Percentiles rank a stretch among this genome's conserved stretches.
phyloP scores from a whole-genome alignment of 2,888 invertebrate genomes.

The Leucania comma region DNA sequence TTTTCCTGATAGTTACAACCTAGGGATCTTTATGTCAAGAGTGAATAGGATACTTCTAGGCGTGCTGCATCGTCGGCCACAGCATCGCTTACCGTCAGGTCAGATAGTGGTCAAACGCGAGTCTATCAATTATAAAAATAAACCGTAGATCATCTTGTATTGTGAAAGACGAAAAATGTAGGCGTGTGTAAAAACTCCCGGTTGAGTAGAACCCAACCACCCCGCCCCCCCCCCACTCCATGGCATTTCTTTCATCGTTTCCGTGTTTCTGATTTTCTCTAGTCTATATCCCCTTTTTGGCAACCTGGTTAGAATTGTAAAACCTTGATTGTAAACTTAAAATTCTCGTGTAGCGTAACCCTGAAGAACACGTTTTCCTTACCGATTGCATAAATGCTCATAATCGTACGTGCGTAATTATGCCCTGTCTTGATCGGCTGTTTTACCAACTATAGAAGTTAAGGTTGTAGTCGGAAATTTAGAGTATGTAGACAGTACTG shows the following conservation, averaged over 20 bases:
- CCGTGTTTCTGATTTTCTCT: too few relatives aligned
- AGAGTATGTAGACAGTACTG: not conserved
- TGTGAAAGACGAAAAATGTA: not conserved
- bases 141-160: not conserved
- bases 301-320: not conserved
- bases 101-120: too few relatives aligned
- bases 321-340: conserved; percentile 3
- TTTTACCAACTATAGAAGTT: conserved; percentile 12
- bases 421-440: conserved; percentile 15
- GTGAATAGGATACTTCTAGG: too few relatives aligned
- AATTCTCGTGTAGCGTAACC: conserved; percentile 40
- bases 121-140: too few relatives aligned
- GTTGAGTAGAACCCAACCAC: not conserved
- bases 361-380: conserved; percentile 57
- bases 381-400: conserved; percentile 42
- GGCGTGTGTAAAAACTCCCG: not conserved
- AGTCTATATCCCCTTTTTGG: not conserved
- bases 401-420: conserved; percentile 20
- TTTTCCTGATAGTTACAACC: too few relatives aligned
- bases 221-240: too few relatives aligned
- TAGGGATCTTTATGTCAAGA: too few relatives aligned
- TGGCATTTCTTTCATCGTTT: too few relatives aligned
- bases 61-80: too few relatives aligned
- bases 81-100: too few relatives aligned
- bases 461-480: not conserved